phyloP scores from a whole-genome alignment of 2,888 invertebrate genomes.

The Formica aserva region DNA sequence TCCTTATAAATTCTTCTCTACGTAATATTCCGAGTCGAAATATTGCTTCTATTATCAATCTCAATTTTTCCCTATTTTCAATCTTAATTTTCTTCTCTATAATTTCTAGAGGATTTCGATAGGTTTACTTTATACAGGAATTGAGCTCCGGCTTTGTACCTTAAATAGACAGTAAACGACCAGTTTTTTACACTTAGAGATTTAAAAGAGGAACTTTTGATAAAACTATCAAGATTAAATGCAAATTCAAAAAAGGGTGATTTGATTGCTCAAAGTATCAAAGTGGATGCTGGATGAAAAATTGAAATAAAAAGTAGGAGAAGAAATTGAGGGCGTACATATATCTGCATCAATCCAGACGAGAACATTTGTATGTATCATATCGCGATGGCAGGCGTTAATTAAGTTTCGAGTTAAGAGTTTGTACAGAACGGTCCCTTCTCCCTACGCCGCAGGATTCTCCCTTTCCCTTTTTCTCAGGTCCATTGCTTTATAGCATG shows the following conservation, averaged over 20 bases:
- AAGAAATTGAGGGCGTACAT: neutral
- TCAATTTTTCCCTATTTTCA: neutral
- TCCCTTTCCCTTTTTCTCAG: slow-evolving; percentile 48
- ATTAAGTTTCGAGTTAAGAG: slow-evolving; percentile 82
- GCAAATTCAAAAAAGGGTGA: neutral
- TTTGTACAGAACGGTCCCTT: slow-evolving; percentile 65
- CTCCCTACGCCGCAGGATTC: slow-evolving; percentile 43
- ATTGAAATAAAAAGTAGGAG: neutral
- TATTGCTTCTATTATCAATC: neutral
- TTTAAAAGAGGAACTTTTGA: neutral
- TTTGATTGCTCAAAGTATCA: neutral
- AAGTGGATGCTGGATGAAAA: neutral
- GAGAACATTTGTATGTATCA: slow-evolving; percentile 73
- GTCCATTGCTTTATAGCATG: slow-evolving; percentile 43
- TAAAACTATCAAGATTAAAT: neutral
- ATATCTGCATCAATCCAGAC: neutral
- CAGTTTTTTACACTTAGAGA: neutral
- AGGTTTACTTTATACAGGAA: neutral
- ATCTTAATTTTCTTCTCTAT: neutral
- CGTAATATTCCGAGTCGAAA: neutral
- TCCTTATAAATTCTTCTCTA: neutral
- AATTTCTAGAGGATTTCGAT: neutral
- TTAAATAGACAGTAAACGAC: neutral
- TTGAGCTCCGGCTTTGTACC: neutral
- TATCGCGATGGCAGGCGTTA: slow-evolving; percentile 81